A percentile compares a stretch with the other conserved stretches of the same genome.
Conservation (phyloP, 2,797 vertebrate genomes). For the Bradypodion pumilum region DNA sequence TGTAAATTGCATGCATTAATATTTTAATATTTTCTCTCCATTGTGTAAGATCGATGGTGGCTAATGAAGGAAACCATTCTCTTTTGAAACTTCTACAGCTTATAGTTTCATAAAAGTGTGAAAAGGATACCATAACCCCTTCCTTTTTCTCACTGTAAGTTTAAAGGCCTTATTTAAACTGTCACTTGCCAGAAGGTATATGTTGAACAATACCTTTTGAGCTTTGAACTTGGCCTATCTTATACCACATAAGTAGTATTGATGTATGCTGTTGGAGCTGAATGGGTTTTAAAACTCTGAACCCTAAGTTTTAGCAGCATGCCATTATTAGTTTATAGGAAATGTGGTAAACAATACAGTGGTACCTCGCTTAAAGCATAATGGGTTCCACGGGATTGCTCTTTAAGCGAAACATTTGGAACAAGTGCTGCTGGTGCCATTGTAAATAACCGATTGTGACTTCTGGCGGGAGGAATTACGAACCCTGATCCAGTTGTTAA, state of each 20-base stretch:
- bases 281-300: neutral
- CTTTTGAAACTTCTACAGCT: neutral
- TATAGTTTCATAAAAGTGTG: conserved; percentile 14
- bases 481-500: too few relatives aligned
- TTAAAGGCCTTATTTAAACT: conserved; percentile 13
- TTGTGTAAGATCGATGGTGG: neutral
- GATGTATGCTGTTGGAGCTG: neutral
- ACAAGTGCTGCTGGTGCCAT: too few relatives aligned
- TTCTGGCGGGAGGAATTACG: too few relatives aligned
- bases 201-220: neutral
- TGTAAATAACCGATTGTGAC: too few relatives aligned
- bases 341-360: neutral
- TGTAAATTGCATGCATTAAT: neutral
- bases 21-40: neutral
- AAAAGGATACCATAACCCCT: neutral
- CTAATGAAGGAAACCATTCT: neutral
- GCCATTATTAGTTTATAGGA: neutral
- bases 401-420: too few relatives aligned
- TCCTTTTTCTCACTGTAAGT: neutral
- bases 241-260: neutral
- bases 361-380: too few relatives aligned
- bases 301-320: neutral
- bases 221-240: conserved; percentile 7
- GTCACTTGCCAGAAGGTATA: neutral
- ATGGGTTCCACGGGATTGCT: too few relatives aligned